These are phyloP conservation scores for Temnothorax curvispinosus DNA, from an alignment of 1,140 invertebrate genomes.

Conservation along the genomic window DNA sequence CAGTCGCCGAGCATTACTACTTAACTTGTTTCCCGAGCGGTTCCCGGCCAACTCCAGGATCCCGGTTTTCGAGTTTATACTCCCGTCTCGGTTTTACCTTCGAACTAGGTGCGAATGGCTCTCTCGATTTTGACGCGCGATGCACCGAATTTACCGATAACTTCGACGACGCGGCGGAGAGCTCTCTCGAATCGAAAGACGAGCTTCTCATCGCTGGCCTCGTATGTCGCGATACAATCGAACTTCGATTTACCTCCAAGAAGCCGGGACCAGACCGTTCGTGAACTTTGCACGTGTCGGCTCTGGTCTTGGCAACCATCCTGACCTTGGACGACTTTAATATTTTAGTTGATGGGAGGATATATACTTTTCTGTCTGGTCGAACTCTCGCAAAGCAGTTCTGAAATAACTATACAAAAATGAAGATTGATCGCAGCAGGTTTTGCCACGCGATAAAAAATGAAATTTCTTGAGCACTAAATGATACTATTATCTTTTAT, in stretches of 20 bases:
- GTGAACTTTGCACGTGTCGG: slow-evolving; percentile 47
- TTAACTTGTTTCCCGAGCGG: slow-evolving; percentile 54
- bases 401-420: background rate
- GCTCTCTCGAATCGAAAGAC: background rate
- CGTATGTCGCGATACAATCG: slow-evolving; percentile 18
- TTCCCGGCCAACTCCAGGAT: background rate
- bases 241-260: slow-evolving; percentile 33
- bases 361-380: slow-evolving; percentile 1
- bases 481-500: background rate
- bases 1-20: slow-evolving; percentile 55
- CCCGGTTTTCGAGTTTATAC: slow-evolving; percentile 23
- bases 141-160: slow-evolving; percentile 31
- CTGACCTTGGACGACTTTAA: slow-evolving; percentile 50
- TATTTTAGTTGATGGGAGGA: slow-evolving; percentile 17
- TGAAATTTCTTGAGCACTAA: background rate
- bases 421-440: background rate
- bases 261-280: background rate
- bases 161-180: background rate
- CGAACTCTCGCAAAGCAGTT: background rate
- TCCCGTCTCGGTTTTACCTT: slow-evolving; percentile 21
- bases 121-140: slow-evolving; percentile 44
- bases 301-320: slow-evolving; percentile 25
- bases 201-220: slow-evolving; percentile 4
- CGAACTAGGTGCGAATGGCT: slow-evolving; percentile 40
- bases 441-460: background rate